phyloP scores from a whole-genome alignment of 1,140 invertebrate species.

The Musca vetustissima region DNA sequence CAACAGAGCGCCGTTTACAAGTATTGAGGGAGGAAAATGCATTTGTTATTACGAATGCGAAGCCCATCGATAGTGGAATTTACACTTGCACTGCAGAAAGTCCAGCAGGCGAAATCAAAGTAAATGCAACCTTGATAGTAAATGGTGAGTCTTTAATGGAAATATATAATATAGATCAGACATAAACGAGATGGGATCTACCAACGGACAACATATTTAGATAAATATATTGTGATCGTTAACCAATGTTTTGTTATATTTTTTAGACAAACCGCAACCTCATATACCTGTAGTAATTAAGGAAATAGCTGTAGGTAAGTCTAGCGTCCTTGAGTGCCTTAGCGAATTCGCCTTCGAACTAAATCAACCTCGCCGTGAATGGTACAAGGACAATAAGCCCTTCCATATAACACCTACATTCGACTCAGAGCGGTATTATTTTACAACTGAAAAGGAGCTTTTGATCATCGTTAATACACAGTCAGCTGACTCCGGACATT shows the following conservation, averaged over 20 bases:
- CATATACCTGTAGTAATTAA: slow-evolving; percentile 82
- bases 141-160: slow-evolving; percentile 65
- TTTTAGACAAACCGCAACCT: slow-evolving; percentile 69
- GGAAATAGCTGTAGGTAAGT: slow-evolving; percentile 74
- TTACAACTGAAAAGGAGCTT: slow-evolving; percentile 82
- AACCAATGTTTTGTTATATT: not conserved
- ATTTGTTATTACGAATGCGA: slow-evolving; percentile 90
- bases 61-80: slow-evolving; percentile 82
- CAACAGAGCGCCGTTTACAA: slow-evolving; percentile 87
- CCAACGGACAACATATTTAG: no score
- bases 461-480: slow-evolving; percentile 83
- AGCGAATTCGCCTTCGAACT: slow-evolving; percentile 75
- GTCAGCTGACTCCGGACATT: slow-evolving; percentile 76
- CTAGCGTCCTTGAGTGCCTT: slow-evolving; percentile 85
- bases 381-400: slow-evolving; percentile 80
- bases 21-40: slow-evolving; percentile 89
- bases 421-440: slow-evolving; percentile 66
- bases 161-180: no score
- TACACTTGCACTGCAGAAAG: slow-evolving; percentile 95
- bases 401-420: slow-evolving; percentile 66
- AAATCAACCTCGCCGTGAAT: slow-evolving; percentile 77
- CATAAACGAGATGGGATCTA: no score
- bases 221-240: no score
- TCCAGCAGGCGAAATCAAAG: slow-evolving; percentile 79
- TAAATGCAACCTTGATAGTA: slow-evolving; percentile 88